These are phyloP conservation scores for Muscina levida DNA, from an alignment of 2,888 invertebrate genomes.

Conservation along the genomic window DNA sequence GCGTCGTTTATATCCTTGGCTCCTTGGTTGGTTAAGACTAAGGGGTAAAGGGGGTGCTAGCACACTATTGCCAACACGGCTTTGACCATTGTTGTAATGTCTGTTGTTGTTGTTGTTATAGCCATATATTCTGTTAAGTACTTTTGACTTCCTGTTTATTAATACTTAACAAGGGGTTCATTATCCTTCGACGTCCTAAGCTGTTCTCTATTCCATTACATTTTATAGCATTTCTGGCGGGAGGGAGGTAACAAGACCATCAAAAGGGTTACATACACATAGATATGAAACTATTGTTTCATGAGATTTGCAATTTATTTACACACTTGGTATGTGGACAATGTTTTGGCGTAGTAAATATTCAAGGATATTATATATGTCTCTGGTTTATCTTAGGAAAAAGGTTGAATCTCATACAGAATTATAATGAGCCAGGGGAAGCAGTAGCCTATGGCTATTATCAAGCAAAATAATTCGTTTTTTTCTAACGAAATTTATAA, in stretches of 20 bases:
- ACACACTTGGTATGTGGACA: neutral
- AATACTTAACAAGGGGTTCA: slow-evolving; percentile 62
- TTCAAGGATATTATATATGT: slow-evolving; percentile 11
- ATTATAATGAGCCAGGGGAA: too few relatives aligned
- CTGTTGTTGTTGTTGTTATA: slow-evolving; percentile 6
- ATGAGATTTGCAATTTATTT: slow-evolving; percentile 24
- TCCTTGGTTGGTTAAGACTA: too few relatives aligned
- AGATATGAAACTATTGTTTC: slow-evolving; percentile 30
- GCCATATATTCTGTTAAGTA: slow-evolving; percentile 54
- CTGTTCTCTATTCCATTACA: neutral
- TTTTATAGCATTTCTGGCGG: neutral
- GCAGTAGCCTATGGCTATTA: too few relatives aligned
- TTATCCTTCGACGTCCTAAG: slow-evolving; percentile 27
- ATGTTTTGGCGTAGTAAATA: neutral
- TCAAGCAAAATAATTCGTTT: too few relatives aligned
- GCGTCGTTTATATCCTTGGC: too few relatives aligned
- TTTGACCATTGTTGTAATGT: slow-evolving; percentile 37
- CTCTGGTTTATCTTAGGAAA: neutral
- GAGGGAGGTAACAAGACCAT: too few relatives aligned
- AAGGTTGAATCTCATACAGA: neutral
- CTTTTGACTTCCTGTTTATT: slow-evolving; percentile 64
- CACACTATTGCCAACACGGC: slow-evolving; percentile 8
- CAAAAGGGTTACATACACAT: too few relatives aligned
- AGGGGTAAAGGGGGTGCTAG: neutral
- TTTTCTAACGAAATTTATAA: too few relatives aligned